phyloP scores from a whole-genome alignment of 1,140 invertebrate species.

The Cardiocondyla obscurior region DNA sequence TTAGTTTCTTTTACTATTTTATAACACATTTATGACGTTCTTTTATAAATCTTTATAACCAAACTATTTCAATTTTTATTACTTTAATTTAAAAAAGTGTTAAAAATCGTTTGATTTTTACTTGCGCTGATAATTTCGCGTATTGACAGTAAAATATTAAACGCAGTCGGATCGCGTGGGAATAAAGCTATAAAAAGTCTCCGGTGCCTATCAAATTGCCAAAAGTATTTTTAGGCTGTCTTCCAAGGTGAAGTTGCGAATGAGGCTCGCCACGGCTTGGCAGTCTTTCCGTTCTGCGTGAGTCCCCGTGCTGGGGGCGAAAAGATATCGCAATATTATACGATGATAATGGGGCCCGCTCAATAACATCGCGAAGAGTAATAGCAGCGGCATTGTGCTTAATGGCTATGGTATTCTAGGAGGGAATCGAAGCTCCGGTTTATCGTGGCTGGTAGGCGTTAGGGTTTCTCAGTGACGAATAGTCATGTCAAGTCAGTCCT shows the following conservation, averaged over 20 bases:
- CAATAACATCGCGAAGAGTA: slow-evolving; percentile 75
- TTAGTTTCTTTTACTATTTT: neutral
- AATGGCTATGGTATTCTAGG: slow-evolving; percentile 69
- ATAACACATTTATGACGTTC: neutral
- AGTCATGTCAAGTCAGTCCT: slow-evolving; percentile 60
- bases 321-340: slow-evolving; percentile 76
- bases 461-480: slow-evolving; percentile 68
- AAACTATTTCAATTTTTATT: neutral
- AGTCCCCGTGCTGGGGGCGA: slow-evolving; percentile 51
- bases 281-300: slow-evolving; percentile 60
- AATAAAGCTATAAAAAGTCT: slow-evolving; percentile 47
- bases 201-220: slow-evolving; percentile 3
- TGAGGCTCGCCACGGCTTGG: slow-evolving; percentile 58
- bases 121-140: neutral
- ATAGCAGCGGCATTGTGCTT: slow-evolving; percentile 73
- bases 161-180: neutral
- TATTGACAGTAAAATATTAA: neutral
- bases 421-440: slow-evolving; percentile 68
- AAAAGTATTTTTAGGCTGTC: slow-evolving; percentile 51
- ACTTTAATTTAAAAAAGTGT: too few species aligned
- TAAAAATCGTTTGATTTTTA: too few species aligned
- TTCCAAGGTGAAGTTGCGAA: slow-evolving; percentile 54
- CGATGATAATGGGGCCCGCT: slow-evolving; percentile 72
- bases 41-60: neutral
- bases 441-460: slow-evolving; percentile 60